Percentiles rank a stretch among this genome's conserved stretches.
These are phyloP conservation scores for Arion vulgaris DNA, from an alignment of 1,140 invertebrate species.

Conservation along the genomic window DNA sequence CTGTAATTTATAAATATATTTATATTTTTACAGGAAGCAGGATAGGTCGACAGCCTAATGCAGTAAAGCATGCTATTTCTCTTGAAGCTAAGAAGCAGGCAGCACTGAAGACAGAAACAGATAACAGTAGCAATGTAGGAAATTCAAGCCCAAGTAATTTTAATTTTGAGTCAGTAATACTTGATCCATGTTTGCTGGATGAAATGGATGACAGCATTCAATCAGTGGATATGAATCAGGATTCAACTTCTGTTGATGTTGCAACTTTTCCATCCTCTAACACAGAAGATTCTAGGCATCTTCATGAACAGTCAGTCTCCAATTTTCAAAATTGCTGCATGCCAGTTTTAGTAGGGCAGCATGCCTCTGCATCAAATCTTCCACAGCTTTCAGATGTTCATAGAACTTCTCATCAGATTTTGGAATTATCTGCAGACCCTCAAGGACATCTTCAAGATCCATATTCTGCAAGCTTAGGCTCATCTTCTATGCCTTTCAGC, in stretches of 20 bases:
- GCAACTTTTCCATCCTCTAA: neutral
- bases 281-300: neutral
- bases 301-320: neutral
- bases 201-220: neutral
- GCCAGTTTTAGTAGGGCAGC: neutral
- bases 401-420: neutral
- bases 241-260: neutral
- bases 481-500: neutral
- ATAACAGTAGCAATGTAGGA: neutral
- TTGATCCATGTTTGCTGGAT: conserved; percentile 9
- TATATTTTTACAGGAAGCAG: conserved; percentile 54
- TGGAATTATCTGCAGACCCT: neutral
- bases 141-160: conserved; percentile 27
- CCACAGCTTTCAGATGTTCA: neutral
- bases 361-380: neutral
- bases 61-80: conserved; percentile 67
- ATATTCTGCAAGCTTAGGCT: neutral
- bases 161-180: conserved; percentile 30
- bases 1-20: no score
- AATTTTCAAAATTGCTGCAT: neutral
- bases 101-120: conserved; percentile 27
- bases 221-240: neutral
- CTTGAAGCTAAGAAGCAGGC: conserved; percentile 59
- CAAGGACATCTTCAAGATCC: neutral
- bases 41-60: conserved; percentile 70